Percentiles rank a stretch among this genome's conserved stretches.
Evolutionary conservation across 2,113 vertebrate species (phyloP).

Genomic region (Hydrolagus affinis): DNA sequence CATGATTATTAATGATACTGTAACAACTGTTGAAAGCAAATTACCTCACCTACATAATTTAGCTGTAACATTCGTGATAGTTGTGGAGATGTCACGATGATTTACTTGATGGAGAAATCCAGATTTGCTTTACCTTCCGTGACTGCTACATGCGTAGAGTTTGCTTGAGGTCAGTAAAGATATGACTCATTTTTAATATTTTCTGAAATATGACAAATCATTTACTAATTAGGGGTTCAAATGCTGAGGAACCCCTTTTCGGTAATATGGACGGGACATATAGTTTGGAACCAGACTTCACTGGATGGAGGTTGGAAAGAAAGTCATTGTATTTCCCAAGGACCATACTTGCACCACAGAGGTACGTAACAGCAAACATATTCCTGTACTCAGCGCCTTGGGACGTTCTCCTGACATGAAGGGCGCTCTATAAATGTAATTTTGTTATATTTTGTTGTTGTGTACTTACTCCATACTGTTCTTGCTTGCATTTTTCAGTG

Average conservation of each 20-base stretch:
- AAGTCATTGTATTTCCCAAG: background rate
- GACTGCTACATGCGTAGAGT: background rate
- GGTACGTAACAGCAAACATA: background rate
- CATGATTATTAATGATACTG: constrained; percentile 90
- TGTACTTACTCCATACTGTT: background rate
- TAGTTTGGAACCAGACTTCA: background rate
- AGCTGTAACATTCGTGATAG: constrained; percentile 45
- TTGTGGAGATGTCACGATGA: constrained; percentile 33
- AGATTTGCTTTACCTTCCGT: background rate
- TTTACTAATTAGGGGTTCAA: background rate
- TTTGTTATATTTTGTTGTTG: too few species aligned
- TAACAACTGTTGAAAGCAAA: constrained; percentile 61
- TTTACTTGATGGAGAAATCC: background rate
- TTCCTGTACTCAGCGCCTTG: too few species aligned
- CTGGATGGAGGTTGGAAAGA: background rate
- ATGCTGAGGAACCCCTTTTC: too few species aligned
- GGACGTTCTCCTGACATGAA: too few species aligned
- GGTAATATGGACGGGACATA: background rate
- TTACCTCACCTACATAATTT: constrained; percentile 60
- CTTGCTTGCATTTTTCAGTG: background rate
- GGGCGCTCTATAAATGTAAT: too few species aligned
- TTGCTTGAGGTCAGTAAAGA: background rate
- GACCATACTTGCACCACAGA: too few species aligned
- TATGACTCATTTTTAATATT: background rate
- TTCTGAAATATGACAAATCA: too few species aligned